These are phyloP conservation scores for Chymomyza amoena DNA, from an alignment of 2,888 invertebrate genomes.

Conservation along the genomic window DNA sequence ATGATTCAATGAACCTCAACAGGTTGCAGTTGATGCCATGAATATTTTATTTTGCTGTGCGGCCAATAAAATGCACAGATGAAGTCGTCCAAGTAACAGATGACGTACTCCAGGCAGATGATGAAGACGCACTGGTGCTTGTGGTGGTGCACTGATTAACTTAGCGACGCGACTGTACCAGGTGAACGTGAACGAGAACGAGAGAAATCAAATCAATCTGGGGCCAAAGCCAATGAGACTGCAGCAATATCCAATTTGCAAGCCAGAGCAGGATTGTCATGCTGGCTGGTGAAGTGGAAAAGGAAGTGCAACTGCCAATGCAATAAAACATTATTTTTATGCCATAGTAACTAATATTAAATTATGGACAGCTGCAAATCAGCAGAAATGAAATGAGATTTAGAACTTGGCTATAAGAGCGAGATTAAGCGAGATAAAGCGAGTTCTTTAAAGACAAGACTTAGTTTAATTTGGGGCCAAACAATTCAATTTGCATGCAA, in stretches of 20 bases:
- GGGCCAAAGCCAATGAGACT: not conserved
- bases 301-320: conserved; percentile 22
- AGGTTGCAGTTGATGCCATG: conserved; percentile 31
- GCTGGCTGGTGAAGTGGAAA: conserved; percentile 14
- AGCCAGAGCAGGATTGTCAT: conserved; percentile 13
- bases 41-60: not conserved
- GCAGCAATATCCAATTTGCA: conserved; percentile 13
- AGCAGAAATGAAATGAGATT: conserved; percentile 34
- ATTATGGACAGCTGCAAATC: conserved; percentile 45
- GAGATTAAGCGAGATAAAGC: not conserved
- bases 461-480: conserved; percentile 4
- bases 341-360: conserved; percentile 32
- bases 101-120: not conserved
- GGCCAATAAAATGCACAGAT: not conserved
- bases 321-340: conserved; percentile 37
- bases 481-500: conserved; percentile 46
- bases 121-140: not conserved
- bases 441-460: not conserved
- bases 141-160: not conserved
- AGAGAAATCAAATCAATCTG: conserved; percentile 50
- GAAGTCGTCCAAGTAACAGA: not conserved
- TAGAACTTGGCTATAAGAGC: not conserved
- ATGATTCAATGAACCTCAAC: conserved; percentile 24
- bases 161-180: not conserved
- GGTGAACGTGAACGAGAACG: not conserved